A percentile compares a stretch with the other conserved stretches of the same genome.
Conservation (phyloP, 2,113 vertebrate species). For the Catharus minimus region DNA sequence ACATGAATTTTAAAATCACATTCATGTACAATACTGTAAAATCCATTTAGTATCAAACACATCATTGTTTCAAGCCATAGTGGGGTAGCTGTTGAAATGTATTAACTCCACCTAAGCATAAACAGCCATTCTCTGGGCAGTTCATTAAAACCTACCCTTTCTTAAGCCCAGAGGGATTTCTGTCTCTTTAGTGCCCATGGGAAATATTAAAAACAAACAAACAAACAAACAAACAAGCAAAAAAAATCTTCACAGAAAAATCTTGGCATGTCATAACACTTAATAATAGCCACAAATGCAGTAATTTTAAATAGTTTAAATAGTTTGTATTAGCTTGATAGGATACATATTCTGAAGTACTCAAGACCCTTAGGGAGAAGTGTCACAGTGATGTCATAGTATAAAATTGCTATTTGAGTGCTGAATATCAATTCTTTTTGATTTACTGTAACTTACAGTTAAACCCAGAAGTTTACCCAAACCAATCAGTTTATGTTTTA, state of each 20-base stretch:
- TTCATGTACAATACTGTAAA: background rate
- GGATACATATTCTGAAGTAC: constrained; percentile 65
- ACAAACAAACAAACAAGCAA: background rate
- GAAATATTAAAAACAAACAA: constrained; percentile 19
- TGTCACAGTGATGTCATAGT: constrained; percentile 35
- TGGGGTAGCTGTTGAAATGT: constrained; percentile 28
- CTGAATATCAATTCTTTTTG: constrained; percentile 66
- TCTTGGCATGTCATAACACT: constrained; percentile 55
- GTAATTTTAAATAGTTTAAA: constrained; percentile 30
- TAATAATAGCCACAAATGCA: constrained; percentile 59
- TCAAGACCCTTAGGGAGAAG: constrained; percentile 38
- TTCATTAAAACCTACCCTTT: constrained; percentile 47
- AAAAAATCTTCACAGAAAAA: background rate
- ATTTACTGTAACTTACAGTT: constrained; percentile 64
- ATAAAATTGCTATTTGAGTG: constrained; percentile 61
- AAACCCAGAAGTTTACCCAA: constrained; percentile 52
- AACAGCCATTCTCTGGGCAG: constrained; percentile 28
- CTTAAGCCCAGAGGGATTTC: constrained; percentile 10
- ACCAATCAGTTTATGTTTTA: constrained; percentile 32
- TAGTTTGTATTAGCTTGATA: constrained; percentile 49
- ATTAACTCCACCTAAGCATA: constrained; percentile 36
- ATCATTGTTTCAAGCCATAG: constrained; percentile 25
- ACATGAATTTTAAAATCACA: constrained; percentile 8
- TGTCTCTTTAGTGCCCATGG: background rate
- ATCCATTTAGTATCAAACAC: background rate